These are phyloP conservation scores for Pentamera pediparva DNA, from an alignment of 53 echinoderm and acorn worm genomes.

Conservation along the genomic window DNA sequence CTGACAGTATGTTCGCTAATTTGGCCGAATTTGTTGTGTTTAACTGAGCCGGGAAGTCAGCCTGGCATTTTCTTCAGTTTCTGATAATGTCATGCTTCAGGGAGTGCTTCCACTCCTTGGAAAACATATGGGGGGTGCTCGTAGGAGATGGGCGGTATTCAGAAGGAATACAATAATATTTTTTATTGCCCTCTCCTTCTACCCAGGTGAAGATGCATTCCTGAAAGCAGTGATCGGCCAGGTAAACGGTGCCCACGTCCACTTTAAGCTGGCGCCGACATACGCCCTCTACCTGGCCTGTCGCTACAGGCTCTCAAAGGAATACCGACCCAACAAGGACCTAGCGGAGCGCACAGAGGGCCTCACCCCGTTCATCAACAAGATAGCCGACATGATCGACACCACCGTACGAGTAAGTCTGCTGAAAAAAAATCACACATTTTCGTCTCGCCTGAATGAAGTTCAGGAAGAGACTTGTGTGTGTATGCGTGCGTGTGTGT, in stretches of 20 bases:
- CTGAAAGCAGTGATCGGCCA: slow-evolving; percentile 61
- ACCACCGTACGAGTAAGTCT: slow-evolving; percentile 81
- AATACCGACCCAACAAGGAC: slow-evolving; percentile 95
- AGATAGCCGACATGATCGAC: slow-evolving; percentile 87
- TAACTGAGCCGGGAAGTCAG: too few species aligned
- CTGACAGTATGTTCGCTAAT: background rate
- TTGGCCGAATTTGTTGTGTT: too few species aligned
- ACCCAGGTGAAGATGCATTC: slow-evolving; percentile 74
- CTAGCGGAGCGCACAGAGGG: slow-evolving; percentile 93
- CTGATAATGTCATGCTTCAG: too few species aligned
- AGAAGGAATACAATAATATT: background rate
- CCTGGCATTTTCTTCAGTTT: too few species aligned
- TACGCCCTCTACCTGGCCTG: slow-evolving; percentile 93
- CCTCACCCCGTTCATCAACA: slow-evolving; percentile 92
- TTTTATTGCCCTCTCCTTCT: background rate
- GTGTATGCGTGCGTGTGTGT: too few species aligned
- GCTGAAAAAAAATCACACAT: too few species aligned
- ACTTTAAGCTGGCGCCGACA: slow-evolving; percentile 90
- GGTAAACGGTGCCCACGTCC: slow-evolving; percentile 72
- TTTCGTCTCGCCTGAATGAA: too few species aligned
- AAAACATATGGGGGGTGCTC: too few species aligned
- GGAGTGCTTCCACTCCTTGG: too few species aligned
- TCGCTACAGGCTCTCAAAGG: slow-evolving; percentile 81
- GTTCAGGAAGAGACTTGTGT: too few species aligned
- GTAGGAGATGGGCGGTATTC: too few species aligned